A percentile compares a stretch with the other conserved stretches of the same genome.
These are phyloP conservation scores for Marmota flaviventris DNA, from an alignment of 2,113 vertebrate genomes.

Conservation along the genomic window DNA sequence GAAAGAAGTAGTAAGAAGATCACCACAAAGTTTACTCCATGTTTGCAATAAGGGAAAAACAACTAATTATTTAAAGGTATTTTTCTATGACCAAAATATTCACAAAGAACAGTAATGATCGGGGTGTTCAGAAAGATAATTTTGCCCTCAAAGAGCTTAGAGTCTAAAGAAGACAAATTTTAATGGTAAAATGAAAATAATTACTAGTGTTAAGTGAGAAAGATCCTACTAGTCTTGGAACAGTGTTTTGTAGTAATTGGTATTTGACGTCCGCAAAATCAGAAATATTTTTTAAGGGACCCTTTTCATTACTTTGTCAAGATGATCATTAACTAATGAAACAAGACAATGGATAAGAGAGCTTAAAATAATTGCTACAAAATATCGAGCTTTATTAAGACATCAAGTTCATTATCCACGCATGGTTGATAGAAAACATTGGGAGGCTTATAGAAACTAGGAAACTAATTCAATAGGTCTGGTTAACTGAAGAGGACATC, in stretches of 20 bases:
- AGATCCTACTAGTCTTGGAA: not conserved
- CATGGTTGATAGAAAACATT: not conserved
- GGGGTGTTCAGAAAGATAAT: not conserved
- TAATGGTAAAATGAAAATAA: slow-evolving; percentile 31
- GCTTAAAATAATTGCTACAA: slow-evolving; percentile 54
- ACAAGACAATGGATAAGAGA: slow-evolving; percentile 50
- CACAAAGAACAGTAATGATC: not conserved
- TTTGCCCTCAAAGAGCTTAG: slow-evolving; percentile 33
- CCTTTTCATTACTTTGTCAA: slow-evolving; percentile 60
- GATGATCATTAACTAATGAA: slow-evolving; percentile 39
- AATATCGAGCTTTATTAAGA: slow-evolving; percentile 41
- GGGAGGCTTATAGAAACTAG: not conserved
- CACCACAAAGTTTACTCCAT: not conserved
- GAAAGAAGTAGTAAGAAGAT: not conserved
- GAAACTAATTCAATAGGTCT: not conserved
- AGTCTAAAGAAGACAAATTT: slow-evolving; percentile 26
- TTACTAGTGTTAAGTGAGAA: not conserved
- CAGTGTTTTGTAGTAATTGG: not conserved
- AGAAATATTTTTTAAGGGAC: slow-evolving; percentile 47
- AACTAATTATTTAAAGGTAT: not conserved
- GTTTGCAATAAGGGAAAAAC: not conserved
- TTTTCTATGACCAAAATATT: not conserved
- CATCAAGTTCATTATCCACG: slow-evolving; percentile 28
- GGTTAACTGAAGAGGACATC: not conserved
- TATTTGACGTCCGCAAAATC: not conserved